These are phyloP conservation scores for Pollenia amentaria DNA, from an alignment of 2,888 invertebrate species.

Conservation along the genomic window DNA sequence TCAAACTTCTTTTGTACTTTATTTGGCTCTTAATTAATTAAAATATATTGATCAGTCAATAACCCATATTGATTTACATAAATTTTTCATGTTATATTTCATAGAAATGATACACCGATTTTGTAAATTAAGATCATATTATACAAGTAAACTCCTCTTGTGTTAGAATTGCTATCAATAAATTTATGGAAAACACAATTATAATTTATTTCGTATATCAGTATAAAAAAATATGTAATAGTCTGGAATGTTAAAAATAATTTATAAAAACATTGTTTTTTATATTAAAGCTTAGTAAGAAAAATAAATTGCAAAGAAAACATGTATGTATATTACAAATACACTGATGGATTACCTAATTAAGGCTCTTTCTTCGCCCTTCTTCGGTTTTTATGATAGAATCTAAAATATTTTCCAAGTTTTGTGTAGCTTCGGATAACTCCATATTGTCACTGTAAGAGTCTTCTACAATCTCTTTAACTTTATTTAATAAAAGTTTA, in stretches of 20 bases:
- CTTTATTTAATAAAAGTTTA: conserved; percentile 82
- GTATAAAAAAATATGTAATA: conserved; percentile 30
- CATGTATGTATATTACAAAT: conserved; percentile 5
- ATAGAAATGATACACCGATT: too few species aligned
- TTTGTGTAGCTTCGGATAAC: conserved; percentile 83
- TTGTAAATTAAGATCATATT: too few species aligned
- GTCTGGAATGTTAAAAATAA: conserved; percentile 19
- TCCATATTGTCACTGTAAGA: conserved; percentile 84
- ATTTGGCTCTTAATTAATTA: too few species aligned
- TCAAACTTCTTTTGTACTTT: too few species aligned
- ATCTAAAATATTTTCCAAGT: conserved; percentile 83
- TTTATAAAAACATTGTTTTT: conserved; percentile 10
- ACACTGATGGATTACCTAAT: conserved; percentile 17
- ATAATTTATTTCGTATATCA: neutral
- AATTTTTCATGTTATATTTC: too few species aligned
- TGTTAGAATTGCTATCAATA: neutral
- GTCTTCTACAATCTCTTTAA: conserved; percentile 84
- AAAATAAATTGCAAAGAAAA: conserved; percentile 50
- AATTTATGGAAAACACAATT: conserved; percentile 2
- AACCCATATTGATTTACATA: too few species aligned
- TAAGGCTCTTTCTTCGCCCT: conserved; percentile 77
- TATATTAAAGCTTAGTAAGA: conserved; percentile 55
- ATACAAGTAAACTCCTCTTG: too few species aligned
- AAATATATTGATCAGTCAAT: too few species aligned
- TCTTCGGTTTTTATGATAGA: conserved; percentile 83